Percentiles rank a stretch among this genome's conserved stretches.
These are phyloP conservation scores for Actenoides hombroni DNA, from an alignment of 2,113 vertebrate species.

Conservation along the genomic window DNA sequence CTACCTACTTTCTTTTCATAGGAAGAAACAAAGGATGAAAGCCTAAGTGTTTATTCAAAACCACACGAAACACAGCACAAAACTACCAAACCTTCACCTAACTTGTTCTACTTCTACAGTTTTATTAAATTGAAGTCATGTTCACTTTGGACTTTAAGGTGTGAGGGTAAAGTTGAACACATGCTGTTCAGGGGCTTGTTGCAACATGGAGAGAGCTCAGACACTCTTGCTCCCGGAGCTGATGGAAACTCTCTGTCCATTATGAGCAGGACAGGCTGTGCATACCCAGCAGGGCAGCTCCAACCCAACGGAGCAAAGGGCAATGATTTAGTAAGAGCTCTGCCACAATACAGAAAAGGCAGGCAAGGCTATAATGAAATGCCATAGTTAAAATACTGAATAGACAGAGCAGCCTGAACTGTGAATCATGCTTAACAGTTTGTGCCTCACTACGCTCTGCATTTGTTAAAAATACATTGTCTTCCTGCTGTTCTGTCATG, in stretches of 20 bases:
- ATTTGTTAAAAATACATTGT: not conserved
- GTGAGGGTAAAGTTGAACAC: not conserved
- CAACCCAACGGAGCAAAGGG: not conserved
- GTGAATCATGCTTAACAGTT: not conserved
- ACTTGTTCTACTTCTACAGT: not conserved
- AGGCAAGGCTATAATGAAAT: not conserved
- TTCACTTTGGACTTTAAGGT: not conserved
- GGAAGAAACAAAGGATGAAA: not conserved
- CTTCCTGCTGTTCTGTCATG: not conserved
- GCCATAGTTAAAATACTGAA: not conserved
- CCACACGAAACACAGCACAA: not conserved
- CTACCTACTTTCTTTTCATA: not conserved
- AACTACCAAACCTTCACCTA: not conserved
- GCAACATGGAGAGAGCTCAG: not conserved
- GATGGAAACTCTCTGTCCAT: not conserved
- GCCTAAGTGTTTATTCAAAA: not conserved
- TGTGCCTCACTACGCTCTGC: not conserved
- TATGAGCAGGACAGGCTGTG: not conserved
- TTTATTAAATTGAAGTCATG: not conserved
- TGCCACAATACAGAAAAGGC: not conserved
- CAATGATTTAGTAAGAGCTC: not conserved
- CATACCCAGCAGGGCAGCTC: not conserved
- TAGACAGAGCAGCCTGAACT: not conserved
- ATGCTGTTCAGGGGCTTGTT: rapidly evolving
- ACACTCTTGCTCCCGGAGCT: not conserved